Conservation (phyloP, 2,113 vertebrate genomes). For the Nibea coibor region DNA sequence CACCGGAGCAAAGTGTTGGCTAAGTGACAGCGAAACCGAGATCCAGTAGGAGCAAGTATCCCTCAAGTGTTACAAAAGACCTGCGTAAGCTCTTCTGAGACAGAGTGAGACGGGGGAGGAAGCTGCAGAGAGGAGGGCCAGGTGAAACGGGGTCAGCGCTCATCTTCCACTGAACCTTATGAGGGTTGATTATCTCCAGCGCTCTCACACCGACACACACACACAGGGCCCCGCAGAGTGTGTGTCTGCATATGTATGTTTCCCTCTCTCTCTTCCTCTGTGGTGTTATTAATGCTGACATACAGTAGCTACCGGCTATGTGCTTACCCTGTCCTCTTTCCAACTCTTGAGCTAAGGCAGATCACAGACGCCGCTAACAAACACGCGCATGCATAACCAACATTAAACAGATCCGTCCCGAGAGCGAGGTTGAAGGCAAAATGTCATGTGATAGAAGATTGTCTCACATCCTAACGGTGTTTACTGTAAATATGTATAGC, state of each 20-base stretch:
- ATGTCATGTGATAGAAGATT: constrained; percentile 29
- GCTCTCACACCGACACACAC: constrained; percentile 35
- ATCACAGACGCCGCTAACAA: constrained; percentile 65
- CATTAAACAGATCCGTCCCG: constrained; percentile 57
- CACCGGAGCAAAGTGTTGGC: constrained; percentile 65
- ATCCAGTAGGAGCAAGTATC: constrained; percentile 60
- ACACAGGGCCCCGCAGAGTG: constrained; percentile 30
- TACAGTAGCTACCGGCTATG: constrained; percentile 67
- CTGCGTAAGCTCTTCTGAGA: constrained; percentile 66
- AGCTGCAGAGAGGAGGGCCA: constrained; percentile 50
- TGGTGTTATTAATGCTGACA: constrained; percentile 71
- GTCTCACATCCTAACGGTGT: constrained; percentile 46
- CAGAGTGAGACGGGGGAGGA: constrained; percentile 8
- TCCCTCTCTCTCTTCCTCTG: constrained; percentile 27
- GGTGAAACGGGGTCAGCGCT: constrained; percentile 70
- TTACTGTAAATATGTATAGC: constrained; percentile 52
- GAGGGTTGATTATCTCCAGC: constrained; percentile 68
- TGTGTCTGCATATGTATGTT: constrained; percentile 43
- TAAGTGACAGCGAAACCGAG: constrained; percentile 68
- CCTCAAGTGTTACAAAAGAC: constrained; percentile 75
- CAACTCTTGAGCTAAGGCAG: constrained; percentile 57
- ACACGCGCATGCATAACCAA: constrained; percentile 53
- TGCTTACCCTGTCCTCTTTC: constrained; percentile 64
- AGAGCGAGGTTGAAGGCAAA: constrained; percentile 52
- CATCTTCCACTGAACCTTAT: constrained; percentile 68